Conservation (phyloP, 2,113 vertebrate genomes). For the Cygnus buccinator region DNA sequence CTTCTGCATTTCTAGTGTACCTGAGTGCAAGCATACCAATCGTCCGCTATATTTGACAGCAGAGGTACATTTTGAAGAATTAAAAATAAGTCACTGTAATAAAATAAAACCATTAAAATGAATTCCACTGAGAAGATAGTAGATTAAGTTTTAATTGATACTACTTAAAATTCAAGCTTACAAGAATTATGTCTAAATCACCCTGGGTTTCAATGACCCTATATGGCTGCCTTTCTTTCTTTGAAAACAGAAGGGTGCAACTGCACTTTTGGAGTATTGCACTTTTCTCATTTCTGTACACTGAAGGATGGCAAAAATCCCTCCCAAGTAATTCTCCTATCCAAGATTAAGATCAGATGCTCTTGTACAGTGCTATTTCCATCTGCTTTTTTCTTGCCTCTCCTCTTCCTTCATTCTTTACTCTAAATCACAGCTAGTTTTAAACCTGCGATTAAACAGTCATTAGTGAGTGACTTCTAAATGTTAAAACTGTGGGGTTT, state of each 20-base stretch:
- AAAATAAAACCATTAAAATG: background rate
- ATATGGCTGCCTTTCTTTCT: background rate
- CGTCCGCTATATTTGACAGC: background rate
- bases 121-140: background rate
- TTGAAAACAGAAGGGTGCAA: background rate
- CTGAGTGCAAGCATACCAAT: background rate
- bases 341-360: background rate
- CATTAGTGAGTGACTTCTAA: conserved; percentile 39
- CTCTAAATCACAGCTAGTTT: conserved; percentile 12
- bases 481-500: conserved; percentile 18
- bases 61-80: background rate
- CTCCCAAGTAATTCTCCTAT: background rate
- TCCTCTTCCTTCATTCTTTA: background rate
- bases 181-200: background rate
- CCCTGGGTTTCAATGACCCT: background rate
- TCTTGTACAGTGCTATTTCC: background rate
- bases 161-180: background rate
- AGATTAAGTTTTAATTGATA: background rate
- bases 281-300: background rate
- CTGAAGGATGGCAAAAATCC: background rate
- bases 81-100: background rate
- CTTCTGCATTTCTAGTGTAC: background rate
- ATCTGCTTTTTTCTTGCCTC: background rate
- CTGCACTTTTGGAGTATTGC: background rate
- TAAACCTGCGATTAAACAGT: conserved; percentile 54